phyloP scores from a whole-genome alignment of 2,113 vertebrate species.

The Thalassarche chlororhynchos region DNA sequence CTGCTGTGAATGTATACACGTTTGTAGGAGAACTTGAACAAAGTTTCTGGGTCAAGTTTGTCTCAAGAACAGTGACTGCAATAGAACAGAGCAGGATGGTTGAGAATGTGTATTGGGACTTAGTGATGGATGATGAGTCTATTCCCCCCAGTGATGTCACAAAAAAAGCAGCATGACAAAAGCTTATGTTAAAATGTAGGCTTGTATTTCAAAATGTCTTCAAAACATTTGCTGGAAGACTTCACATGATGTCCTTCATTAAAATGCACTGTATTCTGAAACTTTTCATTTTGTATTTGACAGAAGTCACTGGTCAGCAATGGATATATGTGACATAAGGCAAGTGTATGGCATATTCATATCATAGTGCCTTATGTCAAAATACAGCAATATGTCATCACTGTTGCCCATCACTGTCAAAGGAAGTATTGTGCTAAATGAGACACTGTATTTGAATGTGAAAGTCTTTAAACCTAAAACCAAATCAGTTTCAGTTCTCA shows the following conservation, averaged over 20 bases:
- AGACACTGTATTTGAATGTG: slow-evolving; percentile 71
- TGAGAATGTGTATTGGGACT: slow-evolving; percentile 69
- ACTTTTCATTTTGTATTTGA: slow-evolving; percentile 70
- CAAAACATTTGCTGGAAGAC: slow-evolving; percentile 70
- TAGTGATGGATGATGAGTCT: slow-evolving; percentile 68
- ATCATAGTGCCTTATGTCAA: slow-evolving; percentile 80
- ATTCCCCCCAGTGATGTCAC: slow-evolving; percentile 70
- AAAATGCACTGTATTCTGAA: slow-evolving; percentile 76
- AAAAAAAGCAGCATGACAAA: slow-evolving; percentile 74
- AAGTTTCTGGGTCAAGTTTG: slow-evolving; percentile 73
- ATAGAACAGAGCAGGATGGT: slow-evolving; percentile 57
- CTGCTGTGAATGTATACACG: not conserved
- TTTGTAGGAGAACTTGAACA: slow-evolving; percentile 70
- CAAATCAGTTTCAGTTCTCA: slow-evolving; percentile 71
- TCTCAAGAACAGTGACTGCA: slow-evolving; percentile 70
- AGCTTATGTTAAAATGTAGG: slow-evolving; percentile 72
- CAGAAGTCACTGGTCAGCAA: slow-evolving; percentile 72
- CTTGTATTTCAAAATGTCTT: slow-evolving; percentile 70
- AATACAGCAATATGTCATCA: slow-evolving; percentile 68
- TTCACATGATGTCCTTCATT: slow-evolving; percentile 76
- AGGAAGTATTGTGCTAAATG: slow-evolving; percentile 49
- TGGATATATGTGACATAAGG: slow-evolving; percentile 72
- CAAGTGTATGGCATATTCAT: slow-evolving; percentile 72
- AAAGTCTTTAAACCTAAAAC: slow-evolving; percentile 66
- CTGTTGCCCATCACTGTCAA: slow-evolving; percentile 60